Base-by-base conservation (phyloP, 2,888 invertebrate species). In the Andrena hattorfiana region DNA sequence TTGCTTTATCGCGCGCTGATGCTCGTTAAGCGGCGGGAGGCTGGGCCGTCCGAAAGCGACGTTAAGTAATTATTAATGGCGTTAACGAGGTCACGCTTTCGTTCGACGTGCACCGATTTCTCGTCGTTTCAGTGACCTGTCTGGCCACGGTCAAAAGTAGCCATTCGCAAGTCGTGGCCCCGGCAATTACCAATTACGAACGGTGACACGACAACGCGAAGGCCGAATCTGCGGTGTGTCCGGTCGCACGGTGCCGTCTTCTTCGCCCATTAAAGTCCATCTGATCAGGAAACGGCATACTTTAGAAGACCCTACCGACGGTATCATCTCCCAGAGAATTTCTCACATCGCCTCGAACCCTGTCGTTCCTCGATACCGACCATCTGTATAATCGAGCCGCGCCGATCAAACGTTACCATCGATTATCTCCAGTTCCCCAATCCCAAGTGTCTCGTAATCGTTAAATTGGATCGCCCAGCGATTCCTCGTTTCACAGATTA, bases 111-210 rank as follows among this genome's bases (percentile, higher is more conserved):
- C 78, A 69, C 67, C 54, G 75, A 32, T 80, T 70, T 73, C 67
- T 71, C 82, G 66, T 59, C 48, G 69, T 80, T 73, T 81, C 85
- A 76, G 76, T 42, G 81, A 81, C 68, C 77, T 69, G 79, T 79
- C 77, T 77, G 69, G 20, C 77, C 66, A 64, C 76, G 62, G 67
- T 78, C 72, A 64, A 77, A 83, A 84, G 78, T 79, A 77, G 35
- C 78, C 81, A 82, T 77, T 83, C 67, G 77, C 83, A 56, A 80
- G 76, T 77, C 79, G 77, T 79, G 85, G 84, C 64, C 81, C 83
- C 73, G 77, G 71, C 89, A 89, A 89, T 89, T 89, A 88, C 84
- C 88, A 89, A 88, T 89, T 89, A 87, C 82, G 81, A 74, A 75
- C 79, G 71, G 69, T 79, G 84, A 85, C 77, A 80, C 79, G 80